These are phyloP conservation scores for Diachrysia chrysitis DNA, from an alignment of 2,888 invertebrate species.

Conservation along the genomic window DNA sequence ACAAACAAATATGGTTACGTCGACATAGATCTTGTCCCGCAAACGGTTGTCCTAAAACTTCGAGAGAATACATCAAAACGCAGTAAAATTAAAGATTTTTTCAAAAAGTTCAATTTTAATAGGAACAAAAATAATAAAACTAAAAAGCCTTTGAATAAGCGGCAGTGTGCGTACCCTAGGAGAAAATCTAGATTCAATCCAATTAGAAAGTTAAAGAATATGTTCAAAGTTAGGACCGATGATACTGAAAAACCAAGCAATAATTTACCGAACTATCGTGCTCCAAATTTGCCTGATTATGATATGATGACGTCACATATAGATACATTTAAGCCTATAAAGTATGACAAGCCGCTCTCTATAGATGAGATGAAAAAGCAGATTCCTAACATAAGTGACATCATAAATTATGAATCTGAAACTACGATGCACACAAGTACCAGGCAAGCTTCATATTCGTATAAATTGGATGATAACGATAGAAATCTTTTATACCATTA, in stretches of 20 bases:
- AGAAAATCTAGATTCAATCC: slow-evolving; percentile 69
- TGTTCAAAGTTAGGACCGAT: slow-evolving; percentile 59
- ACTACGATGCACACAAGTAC: neutral
- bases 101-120: slow-evolving; percentile 62
- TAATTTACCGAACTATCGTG: slow-evolving; percentile 5
- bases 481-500: slow-evolving; percentile 18
- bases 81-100: slow-evolving; percentile 57
- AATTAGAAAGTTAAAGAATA: slow-evolving; percentile 67
- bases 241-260: slow-evolving; percentile 12
- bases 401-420: slow-evolving; percentile 15
- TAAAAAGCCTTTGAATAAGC: slow-evolving; percentile 44
- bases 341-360: slow-evolving; percentile 53
- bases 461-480: slow-evolving; percentile 33
- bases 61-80: slow-evolving; percentile 49
- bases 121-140: slow-evolving; percentile 39
- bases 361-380: slow-evolving; percentile 66
- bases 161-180: slow-evolving; percentile 23
- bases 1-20: slow-evolving; percentile 61
- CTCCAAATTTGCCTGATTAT: slow-evolving; percentile 57
- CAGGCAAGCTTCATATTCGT: neutral
- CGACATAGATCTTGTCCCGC: slow-evolving; percentile 65
- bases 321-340: slow-evolving; percentile 58
- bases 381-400: slow-evolving; percentile 69
- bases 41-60: slow-evolving; percentile 64
- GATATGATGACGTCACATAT: slow-evolving; percentile 57